These are phyloP conservation scores for Pseudococcus longispinus DNA, from an alignment of 2,888 invertebrate species.

Conservation along the genomic window DNA sequence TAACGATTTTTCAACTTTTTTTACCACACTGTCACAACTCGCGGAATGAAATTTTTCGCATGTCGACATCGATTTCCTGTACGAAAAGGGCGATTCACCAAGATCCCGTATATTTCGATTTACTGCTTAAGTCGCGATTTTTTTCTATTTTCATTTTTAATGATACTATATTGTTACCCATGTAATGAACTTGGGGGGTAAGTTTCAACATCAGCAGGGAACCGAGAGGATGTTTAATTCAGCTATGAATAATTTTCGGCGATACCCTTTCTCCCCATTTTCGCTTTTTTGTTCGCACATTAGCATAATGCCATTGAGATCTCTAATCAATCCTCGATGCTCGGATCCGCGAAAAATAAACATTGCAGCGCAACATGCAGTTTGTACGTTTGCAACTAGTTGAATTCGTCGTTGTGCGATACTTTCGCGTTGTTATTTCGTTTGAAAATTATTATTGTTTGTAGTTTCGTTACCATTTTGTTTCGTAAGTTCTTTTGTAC, in stretches of 20 bases:
- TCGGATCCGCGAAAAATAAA: constrained; percentile 1
- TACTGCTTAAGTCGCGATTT: neutral
- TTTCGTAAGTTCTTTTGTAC: neutral
- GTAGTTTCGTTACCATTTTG: neutral
- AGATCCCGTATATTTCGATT: constrained; percentile 2
- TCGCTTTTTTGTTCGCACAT: neutral
- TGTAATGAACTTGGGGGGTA: constrained; percentile 11
- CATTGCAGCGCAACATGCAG: neutral
- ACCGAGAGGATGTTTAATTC: neutral
- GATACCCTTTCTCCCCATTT: neutral
- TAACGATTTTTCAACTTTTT: neutral
- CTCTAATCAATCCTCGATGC: constrained; percentile 5
- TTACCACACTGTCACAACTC: neutral
- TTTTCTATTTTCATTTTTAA: constrained; percentile 26
- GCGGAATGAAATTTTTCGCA: constrained; percentile 1
- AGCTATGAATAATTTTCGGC: constrained; percentile 1
- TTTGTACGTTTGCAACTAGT: neutral
- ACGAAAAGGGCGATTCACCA: neutral
- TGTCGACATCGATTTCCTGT: neutral
- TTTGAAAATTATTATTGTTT: neutral
- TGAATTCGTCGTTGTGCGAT: neutral
- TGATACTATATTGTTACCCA: neutral
- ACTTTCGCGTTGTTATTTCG: neutral
- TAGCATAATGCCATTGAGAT: constrained; percentile 31
- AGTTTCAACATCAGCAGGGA: neutral